These are phyloP conservation scores for Anastrepha obliqua DNA, from an alignment of 1,140 invertebrate genomes.

Conservation along the genomic window DNA sequence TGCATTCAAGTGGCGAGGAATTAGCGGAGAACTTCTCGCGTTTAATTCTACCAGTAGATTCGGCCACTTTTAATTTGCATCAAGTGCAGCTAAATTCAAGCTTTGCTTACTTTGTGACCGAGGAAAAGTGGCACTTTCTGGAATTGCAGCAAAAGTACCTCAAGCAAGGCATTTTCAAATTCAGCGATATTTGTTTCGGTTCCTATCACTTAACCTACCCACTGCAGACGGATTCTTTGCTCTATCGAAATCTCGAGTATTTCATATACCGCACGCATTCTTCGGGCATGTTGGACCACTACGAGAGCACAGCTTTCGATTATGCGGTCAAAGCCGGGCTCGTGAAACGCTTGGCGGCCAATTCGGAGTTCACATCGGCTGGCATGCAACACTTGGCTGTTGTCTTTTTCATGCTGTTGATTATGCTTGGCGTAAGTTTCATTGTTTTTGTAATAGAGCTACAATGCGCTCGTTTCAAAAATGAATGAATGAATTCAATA, in stretches of 20 bases:
- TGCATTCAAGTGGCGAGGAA: constrained; percentile 60
- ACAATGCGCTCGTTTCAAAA: no score
- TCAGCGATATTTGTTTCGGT: constrained; percentile 59
- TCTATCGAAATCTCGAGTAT: constrained; percentile 54
- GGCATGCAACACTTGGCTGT: constrained; percentile 47
- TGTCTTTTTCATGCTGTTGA: background rate
- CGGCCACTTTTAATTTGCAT: constrained; percentile 60
- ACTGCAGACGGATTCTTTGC: constrained; percentile 48
- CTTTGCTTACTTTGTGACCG: constrained; percentile 65
- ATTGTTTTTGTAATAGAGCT: constrained; percentile 29
- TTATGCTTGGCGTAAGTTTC: background rate
- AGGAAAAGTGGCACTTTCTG: constrained; percentile 68
- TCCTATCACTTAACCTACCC: constrained; percentile 57
- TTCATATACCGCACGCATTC: constrained; percentile 54
- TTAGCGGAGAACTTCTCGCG: constrained; percentile 60
- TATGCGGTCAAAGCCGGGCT: constrained; percentile 63
- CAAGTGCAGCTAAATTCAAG: constrained; percentile 62
- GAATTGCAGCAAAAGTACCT: constrained; percentile 65
- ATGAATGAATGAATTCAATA: no score
- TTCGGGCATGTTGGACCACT: constrained; percentile 63
- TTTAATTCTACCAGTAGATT: constrained; percentile 64
- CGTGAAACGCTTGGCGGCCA: constrained; percentile 61
- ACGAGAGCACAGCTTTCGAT: constrained; percentile 64
- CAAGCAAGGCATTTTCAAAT: constrained; percentile 63
- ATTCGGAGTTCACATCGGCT: constrained; percentile 32